Base-by-base conservation (phyloP, 2,113 vertebrate species). In the Myxocyprinus asiaticus region DNA sequence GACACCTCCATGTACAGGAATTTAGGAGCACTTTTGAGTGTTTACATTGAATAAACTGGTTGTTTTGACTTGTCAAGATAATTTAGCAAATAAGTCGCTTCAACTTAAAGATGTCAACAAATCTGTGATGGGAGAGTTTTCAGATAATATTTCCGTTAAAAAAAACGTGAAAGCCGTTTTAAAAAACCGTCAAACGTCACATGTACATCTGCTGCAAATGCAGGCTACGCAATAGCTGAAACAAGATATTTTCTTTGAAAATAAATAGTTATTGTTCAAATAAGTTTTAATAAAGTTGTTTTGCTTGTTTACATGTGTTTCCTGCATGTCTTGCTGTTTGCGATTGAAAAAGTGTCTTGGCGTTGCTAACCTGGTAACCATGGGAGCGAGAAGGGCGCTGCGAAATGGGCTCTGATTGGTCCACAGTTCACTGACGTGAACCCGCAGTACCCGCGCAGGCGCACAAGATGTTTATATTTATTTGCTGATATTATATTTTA, bases 341-440 rank as follows among this genome's bases (percentile, higher is more conserved):
- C 22, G 45, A 58, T 48, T 48, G 47, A 4, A 6, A 64, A 77
- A 73, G 78, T 64, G 56, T 61, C 17, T 42, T 83, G 11, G 61
- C 7, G 82, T 83, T 76, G 77, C 78, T 71, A 67, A 5, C 12
- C 42, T n/a, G 10, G 78, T 83, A 63, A 68, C 78, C 56, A 81
- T 68, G 82, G 82, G 72, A 81, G 55, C 64, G 17, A 14, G n/a
- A 58, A 33, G 22, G 45, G 12, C 45, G 5, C 44, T 15, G 69
- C 58, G 15, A 42, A 59, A 64, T 17, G 58, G 51, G 3, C 12
- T 82, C 7, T 64, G 77, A 76, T 76, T 71, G 65, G 72, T 74
- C 17, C 12, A 61, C 15, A 50, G 10, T 14, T 11, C 55, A 48
- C 8, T 14, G 12, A 71, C 11, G 5, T n/a, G 6, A 68, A 6